Evolutionary conservation across 2,888 invertebrate genomes (phyloP), one percentile per base, ranked within the genome.

Genomic region (Nymphalis c-album): DNA sequence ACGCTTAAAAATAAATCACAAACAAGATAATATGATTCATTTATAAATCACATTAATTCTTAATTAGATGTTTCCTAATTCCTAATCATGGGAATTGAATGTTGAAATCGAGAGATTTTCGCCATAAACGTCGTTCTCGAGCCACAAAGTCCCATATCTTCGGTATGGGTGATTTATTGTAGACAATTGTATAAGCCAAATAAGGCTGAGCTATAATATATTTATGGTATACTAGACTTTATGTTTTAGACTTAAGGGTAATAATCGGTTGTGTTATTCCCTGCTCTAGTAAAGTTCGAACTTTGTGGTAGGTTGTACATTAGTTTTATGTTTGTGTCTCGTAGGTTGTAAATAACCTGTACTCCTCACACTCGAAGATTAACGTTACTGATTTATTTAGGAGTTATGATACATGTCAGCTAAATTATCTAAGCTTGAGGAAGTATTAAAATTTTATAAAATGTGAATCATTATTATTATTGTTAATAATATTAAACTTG

Each of bases 291-390:
- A 61, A 35, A 64, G 57, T 59, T 57, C 7, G 48, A 46, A 48
- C 18, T 58, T 7, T 58, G 58, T 59, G 60, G 55, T 46, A 20
- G 51, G 60, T 45, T 70, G 64, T 72, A 68, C 87, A 86, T 87
- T 87, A 87, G 87, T 89, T 89, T 90, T 87, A 89, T 88, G 85
- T 85, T 79, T 76, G 80, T 82, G 82, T 86, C 85, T 86, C 80
- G 81, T 77, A 83, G 84, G 85, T 81, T 85, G 87, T 90, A 90
- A 90, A 90, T 90, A 87, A 86, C 85, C 72, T 68, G 55, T 69
- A 69, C 57, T 57, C 74, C 72, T 55, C 69, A 67, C 82, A 79
- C 79, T 74, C 75, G 77, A 76, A 84, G 83, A 86, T 86, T 86
- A 85, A 81, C 79, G 74, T 83, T 76, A 79, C 82, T 85, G 88